phyloP scores from a whole-genome alignment of 2,888 invertebrate species.

The Priocnemis perturbator region DNA sequence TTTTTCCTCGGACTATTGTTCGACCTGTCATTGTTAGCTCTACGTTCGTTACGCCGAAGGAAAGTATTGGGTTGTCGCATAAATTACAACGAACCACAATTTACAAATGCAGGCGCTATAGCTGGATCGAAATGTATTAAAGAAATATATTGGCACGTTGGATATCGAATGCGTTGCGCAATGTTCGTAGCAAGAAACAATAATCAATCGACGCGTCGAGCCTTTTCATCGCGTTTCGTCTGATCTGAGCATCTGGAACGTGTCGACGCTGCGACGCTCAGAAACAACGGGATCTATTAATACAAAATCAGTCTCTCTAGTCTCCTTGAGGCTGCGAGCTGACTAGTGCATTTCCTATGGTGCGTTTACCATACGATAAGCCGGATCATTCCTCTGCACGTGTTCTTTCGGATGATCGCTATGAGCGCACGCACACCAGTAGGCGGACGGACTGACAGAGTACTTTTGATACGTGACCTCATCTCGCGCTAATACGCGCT shows the following conservation, averaged over 20 bases:
- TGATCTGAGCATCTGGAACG: not conserved
- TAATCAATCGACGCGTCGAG: not conserved
- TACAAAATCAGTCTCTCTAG: conserved; percentile 39
- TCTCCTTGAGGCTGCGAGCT: conserved; percentile 40
- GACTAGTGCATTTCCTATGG: not conserved
- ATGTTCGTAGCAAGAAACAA: no score
- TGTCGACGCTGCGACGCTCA: not conserved
- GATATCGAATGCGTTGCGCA: no score
- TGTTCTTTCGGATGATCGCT: no score
- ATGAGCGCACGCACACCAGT: conserved; percentile 6
- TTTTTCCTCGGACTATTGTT: conserved; percentile 20
- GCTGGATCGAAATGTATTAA: no score
- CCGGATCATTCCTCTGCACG: conserved; percentile 15
- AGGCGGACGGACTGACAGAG: conserved; percentile 9
- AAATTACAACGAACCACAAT: no score
- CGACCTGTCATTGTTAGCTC: conserved; percentile 13
- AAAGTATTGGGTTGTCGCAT: no score
- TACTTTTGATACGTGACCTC: conserved; percentile 57
- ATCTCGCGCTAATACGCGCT: conserved; percentile 25
- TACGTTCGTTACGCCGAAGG: no score
- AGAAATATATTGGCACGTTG: no score
- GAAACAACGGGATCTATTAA: conserved; percentile 34
- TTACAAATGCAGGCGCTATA: no score
- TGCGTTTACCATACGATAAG: conserved; percentile 44
- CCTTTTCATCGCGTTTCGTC: no score